Base-by-base conservation (phyloP, 2,797 vertebrate genomes). In the Carapus acus region DNA sequence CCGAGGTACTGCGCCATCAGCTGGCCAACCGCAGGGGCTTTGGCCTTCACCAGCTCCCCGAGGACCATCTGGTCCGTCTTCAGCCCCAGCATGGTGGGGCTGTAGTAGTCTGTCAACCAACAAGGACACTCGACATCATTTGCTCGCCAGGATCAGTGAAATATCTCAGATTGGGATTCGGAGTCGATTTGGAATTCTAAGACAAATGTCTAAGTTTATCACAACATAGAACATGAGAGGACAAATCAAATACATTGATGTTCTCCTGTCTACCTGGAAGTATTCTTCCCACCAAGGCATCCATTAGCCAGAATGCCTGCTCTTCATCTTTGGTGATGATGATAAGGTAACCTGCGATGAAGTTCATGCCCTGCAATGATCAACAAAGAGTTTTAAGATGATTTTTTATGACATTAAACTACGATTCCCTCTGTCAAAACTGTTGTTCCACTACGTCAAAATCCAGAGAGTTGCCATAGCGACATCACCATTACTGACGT, bases 281-380 rank as follows among this genome's bases (percentile, higher is more conserved):
- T 71, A 97, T 95, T 65, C 83, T 88, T 65, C 89, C 90, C 79
- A 99, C 59, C 53, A 99, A 87, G 19, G 94, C 92, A 36, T 99
- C 94, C 64, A 99, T 74, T 43, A 98, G 86, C 94, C 96, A 98
- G 67, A 98, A 99, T 2, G 94, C 90, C 33, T 93, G 91, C 49
- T 99, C 94, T 69, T 97, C 95, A 7, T 90, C 91, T 82, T 91
- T 93, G 21, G 93, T 94, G 65, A 97, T 88, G 58, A 99, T 91
- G 60, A 98, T 88, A 61, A 99, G 87, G 69, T 96, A 97, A 14
- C 96, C 94, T 6, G 92, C 92, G 46, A 98, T 88, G 74, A 98
- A 97, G 79, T 97, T 97, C 96, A 97, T 96, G 41, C 94, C 96
- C 95, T 98, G 82, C 47, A 88, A 86, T 0, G 52, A 54, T 73